Evolutionary conservation across 2,113 vertebrate genomes (phyloP).

Genomic region (Greenwoodochromis staneri): DNA sequence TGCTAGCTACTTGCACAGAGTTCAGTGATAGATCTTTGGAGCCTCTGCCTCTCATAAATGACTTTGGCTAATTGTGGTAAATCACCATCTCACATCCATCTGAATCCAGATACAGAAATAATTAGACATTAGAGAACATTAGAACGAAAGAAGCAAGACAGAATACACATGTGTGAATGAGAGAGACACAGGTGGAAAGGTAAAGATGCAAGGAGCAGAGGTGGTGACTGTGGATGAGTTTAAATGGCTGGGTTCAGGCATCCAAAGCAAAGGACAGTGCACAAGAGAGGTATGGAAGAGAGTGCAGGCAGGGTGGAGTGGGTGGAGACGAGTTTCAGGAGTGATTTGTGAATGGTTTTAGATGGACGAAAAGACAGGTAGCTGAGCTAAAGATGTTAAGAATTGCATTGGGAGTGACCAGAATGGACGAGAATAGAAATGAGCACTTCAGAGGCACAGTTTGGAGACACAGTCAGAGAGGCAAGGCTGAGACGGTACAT

Average conservation of each 20-base stretch:
- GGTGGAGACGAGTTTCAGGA: background rate
- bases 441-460: background rate
- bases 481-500: background rate
- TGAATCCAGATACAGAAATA: background rate
- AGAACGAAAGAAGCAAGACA: fast-evolving
- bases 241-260: background rate
- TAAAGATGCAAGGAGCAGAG: background rate
- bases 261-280: background rate
- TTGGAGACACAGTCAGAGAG: background rate
- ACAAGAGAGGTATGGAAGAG: background rate
- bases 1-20: background rate
- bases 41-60: background rate
- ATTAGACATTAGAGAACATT: background rate
- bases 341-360: background rate
- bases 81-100: background rate
- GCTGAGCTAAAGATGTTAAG: background rate
- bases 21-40: background rate
- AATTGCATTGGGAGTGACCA: background rate
- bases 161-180: background rate
- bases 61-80: background rate
- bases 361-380: background rate
- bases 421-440: background rate
- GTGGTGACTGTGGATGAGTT: background rate
- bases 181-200: background rate
- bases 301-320: background rate